Base-by-base conservation (phyloP, 2,888 invertebrate species). In the Sarcophaga carnaria region DNA sequence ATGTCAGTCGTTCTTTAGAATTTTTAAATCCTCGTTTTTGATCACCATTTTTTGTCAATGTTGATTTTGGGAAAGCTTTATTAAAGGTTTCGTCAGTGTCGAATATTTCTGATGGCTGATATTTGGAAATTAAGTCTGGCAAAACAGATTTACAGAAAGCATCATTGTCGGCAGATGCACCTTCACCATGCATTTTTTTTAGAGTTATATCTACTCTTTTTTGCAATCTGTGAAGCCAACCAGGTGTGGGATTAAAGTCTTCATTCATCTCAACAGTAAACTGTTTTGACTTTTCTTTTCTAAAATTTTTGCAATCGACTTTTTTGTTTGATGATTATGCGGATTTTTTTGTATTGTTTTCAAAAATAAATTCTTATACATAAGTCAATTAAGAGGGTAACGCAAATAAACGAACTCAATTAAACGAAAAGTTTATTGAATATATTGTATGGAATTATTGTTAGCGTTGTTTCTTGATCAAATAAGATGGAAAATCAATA, bases 1-100 rank as follows among this genome's bases (percentile, higher is more conserved):
- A n/a, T 66, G 87, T 86, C 63, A 86, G 66, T 60, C 87, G 83
- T 54, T 78, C 80, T 54, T 87, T 83, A 17, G 72, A 82, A 6
- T 49, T 69, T 64, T 84, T 81, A 25, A 79, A 82, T 60, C 77
- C 84, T 22, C 62, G 49, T 1, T 60, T 49, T 60, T 80, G n/a
- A 20, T 20, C 20, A 20, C 20, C 37, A 0, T 37, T 37, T 37
- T 37, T 37, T 37, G 37, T 37, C 37, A 37, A 37, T 37, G 37
- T 37, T 6, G 37, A 37, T 37, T 37, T 37, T 37, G 37, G 8
- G 37, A 8, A 37, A 37, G 37, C 37, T 37, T 37, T 37, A 37
- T 37, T 6, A 37, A 37, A 37, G 37, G 6, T 37, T 37, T 37
- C 37, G 6, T 37, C 37, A 37, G 37, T 6, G 37, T 37, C 6